Evolutionary conservation across 2,113 vertebrate genomes (phyloP).

Genomic region (Amblyornis subalaris): DNA sequence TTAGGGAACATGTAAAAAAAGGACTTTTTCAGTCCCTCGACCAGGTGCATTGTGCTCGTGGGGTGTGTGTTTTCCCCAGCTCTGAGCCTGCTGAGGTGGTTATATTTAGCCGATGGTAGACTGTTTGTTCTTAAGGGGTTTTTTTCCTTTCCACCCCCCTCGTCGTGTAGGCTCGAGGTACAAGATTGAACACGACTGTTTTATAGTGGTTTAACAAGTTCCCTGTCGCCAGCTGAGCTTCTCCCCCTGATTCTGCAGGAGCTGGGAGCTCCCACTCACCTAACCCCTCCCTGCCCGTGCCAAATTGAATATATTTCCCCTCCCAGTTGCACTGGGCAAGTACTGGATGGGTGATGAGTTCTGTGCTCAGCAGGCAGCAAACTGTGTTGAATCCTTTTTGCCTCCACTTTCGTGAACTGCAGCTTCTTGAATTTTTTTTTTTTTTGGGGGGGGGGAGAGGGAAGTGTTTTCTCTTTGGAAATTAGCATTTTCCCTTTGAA

Average conservation of each 20-base stretch:
- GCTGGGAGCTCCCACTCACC: not conserved
- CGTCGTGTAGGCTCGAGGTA: not conserved
- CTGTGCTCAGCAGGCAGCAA: not conserved
- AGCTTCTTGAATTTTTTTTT: not conserved
- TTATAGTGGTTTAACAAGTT: constrained; percentile 9
- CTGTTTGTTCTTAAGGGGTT: not conserved
- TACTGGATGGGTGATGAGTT: not conserved
- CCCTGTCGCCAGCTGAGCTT: not conserved
- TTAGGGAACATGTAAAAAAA: accelerated
- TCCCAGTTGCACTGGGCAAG: not conserved
- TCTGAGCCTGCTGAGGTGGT: not conserved
- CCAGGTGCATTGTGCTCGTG: not conserved
- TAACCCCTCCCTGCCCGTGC: not conserved
- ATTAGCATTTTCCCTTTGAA: not conserved
- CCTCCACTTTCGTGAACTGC: not conserved
- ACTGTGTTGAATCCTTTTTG: not conserved
- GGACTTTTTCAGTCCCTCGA: not conserved
- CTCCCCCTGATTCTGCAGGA: not conserved
- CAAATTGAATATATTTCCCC: not conserved
- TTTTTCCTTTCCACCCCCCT: not conserved
- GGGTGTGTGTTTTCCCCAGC: not conserved
- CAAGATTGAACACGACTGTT: not conserved
- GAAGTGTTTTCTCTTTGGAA: not conserved
- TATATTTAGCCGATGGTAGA: not conserved
- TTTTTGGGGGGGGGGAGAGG: accelerated